Evolutionary conservation across 2,797 vertebrate genomes (phyloP), one percentile per base, ranked within the genome.

Genomic region (Zenarchopterus dispar): DNA sequence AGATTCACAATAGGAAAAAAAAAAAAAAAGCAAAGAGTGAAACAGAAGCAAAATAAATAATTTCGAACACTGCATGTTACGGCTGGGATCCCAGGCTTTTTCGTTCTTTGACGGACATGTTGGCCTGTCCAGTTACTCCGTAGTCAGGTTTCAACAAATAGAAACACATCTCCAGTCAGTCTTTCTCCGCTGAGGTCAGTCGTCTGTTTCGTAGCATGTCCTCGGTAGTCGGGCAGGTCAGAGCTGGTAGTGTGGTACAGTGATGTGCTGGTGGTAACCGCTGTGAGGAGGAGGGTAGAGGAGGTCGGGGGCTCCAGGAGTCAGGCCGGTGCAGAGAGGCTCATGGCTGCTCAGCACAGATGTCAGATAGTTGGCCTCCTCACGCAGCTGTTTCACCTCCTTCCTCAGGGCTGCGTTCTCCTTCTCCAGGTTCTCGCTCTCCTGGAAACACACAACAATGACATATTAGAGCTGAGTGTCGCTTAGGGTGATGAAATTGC

Each of bases 341-440:
- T 99, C 97, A 0, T 99, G 98, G 84, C 91, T 96, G 88, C 81
- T 98, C 89, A 99, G 92, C 82, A 98, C 88, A 0, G 95, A 93
- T 0, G 95, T 88, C 55, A 99, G 95, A 56, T 97, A 96, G 82
- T 98, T 98, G 81, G 96, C 93, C 84, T 99, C 98, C 71, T 98
- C 97, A 0, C 93, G 95, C 84, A 99, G 91, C 80, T 94, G 93
- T 86, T 96, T 97, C 86, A 99, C 98, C 84, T 99, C 98, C 79
- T 96, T 94, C 77, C 94, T 95, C 74, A 99, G 91, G 8, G 96
- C 95, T 0, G 95, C 93, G 0, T 99, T 99, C 74, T 97, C 95
- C 69, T 96, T 96, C 91, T 98, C 97, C 87, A 99, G 84, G 84
- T 94, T 95, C 82, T 99, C 97, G 0, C 97, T 99, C 84, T 99